These are phyloP conservation scores for Echinarachnius parma DNA, from an alignment of 53 echinoderm and acorn worm species.

Conservation along the genomic window DNA sequence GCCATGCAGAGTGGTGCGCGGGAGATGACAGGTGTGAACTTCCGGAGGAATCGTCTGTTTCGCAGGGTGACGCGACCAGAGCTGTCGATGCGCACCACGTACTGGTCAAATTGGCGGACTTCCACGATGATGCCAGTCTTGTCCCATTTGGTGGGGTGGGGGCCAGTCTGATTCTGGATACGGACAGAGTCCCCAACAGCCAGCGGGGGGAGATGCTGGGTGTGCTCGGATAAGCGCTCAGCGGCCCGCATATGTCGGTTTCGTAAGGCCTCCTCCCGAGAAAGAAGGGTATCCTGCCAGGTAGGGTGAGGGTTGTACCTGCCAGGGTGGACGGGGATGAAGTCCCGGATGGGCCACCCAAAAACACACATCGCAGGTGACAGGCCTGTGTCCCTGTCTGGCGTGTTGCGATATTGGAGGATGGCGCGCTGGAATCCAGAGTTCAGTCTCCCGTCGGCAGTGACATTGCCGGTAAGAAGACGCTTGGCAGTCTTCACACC, in stretches of 20 bases:
- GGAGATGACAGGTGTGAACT: conserved; percentile 34
- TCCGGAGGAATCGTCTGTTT: conserved; percentile 38
- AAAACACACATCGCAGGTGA: conserved; percentile 64
- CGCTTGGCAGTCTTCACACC: conserved; percentile 55
- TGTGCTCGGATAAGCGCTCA: conserved; percentile 42
- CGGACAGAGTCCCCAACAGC: conserved; percentile 46
- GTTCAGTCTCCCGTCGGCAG: conserved; percentile 30
- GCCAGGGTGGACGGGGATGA: conserved; percentile 54
- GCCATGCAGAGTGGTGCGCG: conserved; percentile 30
- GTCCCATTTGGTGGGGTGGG: conserved; percentile 62
- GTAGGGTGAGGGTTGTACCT: conserved; percentile 52
- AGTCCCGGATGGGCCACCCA: conserved; percentile 51
- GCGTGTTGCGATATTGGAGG: conserved; percentile 59
- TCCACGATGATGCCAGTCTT: conserved; percentile 54
- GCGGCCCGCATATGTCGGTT: conserved; percentile 55
- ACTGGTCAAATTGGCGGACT: conserved; percentile 65
- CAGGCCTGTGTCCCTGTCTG: conserved; percentile 37
- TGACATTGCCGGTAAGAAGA: conserved; percentile 46
- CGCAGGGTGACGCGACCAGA: conserved; percentile 53
- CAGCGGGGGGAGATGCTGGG: conserved; percentile 37
- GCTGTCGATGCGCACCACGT: conserved; percentile 47
- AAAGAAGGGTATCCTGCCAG: conserved; percentile 39
- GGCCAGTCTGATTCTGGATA: too few relatives aligned
- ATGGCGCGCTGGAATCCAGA: conserved; percentile 56
- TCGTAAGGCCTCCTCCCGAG: conserved; percentile 41